Evolutionary conservation across 2,888 invertebrate species (phyloP).

Genomic region (Amiota mariae): DNA sequence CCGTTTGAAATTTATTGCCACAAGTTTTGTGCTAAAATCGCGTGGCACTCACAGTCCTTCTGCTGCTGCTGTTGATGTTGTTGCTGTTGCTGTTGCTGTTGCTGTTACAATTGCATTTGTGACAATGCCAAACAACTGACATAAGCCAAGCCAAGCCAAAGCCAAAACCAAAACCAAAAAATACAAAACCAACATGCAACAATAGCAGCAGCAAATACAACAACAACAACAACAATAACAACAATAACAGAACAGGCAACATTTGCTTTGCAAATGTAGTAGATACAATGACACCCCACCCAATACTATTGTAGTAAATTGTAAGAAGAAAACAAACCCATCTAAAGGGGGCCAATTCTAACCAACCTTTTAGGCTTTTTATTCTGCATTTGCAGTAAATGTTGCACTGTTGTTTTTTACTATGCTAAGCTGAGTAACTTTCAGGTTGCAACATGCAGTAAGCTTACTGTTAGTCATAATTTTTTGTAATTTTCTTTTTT

Average conservation of each 20-base stretch:
- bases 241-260: not conserved
- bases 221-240: not conserved
- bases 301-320: no score
- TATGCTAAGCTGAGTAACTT: no score
- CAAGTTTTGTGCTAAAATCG: constrained; percentile 55
- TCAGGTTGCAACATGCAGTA: no score
- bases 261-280: not conserved
- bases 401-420: no score
- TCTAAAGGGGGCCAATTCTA: no score
- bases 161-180: no score
- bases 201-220: not conserved
- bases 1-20: constrained; percentile 69
- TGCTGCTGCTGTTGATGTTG: constrained; percentile 46
- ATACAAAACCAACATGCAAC: constrained; percentile 8
- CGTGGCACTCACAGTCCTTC: constrained; percentile 28
- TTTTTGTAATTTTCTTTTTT: not conserved
- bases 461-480: not conserved
- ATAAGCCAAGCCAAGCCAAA: constrained; percentile 3
- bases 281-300: no score
- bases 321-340: no score
- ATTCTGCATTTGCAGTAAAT: no score
- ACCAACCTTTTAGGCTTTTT: no score
- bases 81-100: constrained; percentile 46
- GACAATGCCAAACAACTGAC: constrained; percentile 32
- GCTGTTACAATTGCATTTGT: constrained; percentile 43